Base-by-base conservation (phyloP, 2,113 vertebrate genomes). In the Lonchura striata region DNA sequence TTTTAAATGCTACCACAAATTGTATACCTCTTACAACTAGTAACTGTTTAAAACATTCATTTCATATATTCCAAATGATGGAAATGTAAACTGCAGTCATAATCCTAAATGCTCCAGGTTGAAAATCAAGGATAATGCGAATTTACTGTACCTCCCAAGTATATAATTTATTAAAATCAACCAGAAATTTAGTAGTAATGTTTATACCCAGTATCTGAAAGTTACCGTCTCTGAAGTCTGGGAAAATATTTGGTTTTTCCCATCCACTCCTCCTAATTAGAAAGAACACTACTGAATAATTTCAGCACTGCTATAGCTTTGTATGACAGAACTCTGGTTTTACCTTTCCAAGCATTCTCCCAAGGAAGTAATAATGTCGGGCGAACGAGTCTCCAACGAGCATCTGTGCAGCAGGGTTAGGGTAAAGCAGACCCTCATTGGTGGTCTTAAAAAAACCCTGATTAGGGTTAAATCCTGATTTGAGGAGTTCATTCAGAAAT, bases 401-500 rank as follows among this genome's bases (percentile, higher is more conserved):
- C 98, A 99, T 99, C 97, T 99, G 98, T 10, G 99, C 99, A 28
- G 99, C 98, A 11, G 99, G 99, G 92, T 98, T 99, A 46, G 99
- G 98, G 69, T 99, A 99, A 61, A 99, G 98, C 78, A 99, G 98
- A 15, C 99, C 98, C 92, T 99, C 99, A 42, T 99, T 99, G 82
- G 99, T 99, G 37, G 99, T 99, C 96, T 99, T 99, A 97, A 99
- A 98, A 97, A 99, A 99, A 1, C 99, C 99, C 96, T 99, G 99
- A 97, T 99, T 99, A 74, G 99, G 99, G 88, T 99, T 99, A 96
- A 99, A 99, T 84, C 99, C 99, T 1, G 99, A 99, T 94, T 99
- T 99, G 69, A 99, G 98, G 30, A 99, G 98, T 88, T 99, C 99
- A 25, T 99, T 99, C 80, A 99, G 98, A 96, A 99, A 99, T 97